Evolutionary conservation across 92 coral and sea anemone species (phyloP).

Genomic region (Paramuricea clavata): DNA sequence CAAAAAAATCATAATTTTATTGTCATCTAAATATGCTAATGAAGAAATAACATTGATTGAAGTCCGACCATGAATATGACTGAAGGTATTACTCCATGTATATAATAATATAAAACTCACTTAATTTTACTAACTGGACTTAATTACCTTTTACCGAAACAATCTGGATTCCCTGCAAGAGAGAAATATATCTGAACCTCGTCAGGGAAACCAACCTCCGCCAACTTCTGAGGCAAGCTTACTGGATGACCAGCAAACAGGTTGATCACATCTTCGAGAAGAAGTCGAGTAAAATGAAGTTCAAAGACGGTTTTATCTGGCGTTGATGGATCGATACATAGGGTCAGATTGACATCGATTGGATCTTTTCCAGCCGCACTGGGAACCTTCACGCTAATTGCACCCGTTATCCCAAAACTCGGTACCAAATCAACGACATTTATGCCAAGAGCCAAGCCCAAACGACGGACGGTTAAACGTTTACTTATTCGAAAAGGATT

Average conservation of each 20-base stretch:
- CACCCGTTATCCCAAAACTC: constrained; percentile 34
- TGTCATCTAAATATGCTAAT: too few relatives aligned
- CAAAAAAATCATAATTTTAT: too few relatives aligned
- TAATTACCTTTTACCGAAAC: constrained; percentile 12
- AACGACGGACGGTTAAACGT: neutral
- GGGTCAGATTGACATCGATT: constrained; percentile 22
- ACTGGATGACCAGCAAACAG: neutral
- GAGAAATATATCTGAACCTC: constrained; percentile 17
- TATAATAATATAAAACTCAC: too few relatives aligned
- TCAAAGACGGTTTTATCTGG: constrained; percentile 18
- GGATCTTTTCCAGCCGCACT: neutral
- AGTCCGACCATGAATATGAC: too few relatives aligned
- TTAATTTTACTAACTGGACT: too few relatives aligned
- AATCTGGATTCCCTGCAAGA: neutral
- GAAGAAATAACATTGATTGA: too few relatives aligned
- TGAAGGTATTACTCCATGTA: too few relatives aligned
- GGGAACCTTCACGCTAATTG: neutral
- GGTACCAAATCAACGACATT: constrained; percentile 4
- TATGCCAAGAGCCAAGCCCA: constrained; percentile 19
- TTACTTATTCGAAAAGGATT: constrained; percentile 1
- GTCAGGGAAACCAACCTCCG: constrained; percentile 20
- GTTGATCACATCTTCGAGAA: constrained; percentile 10
- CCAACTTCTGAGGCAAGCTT: neutral
- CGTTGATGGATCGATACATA: constrained; percentile 14
- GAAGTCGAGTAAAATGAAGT: constrained; percentile 28